Percentiles rank a stretch among this genome's conserved stretches.
Evolutionary conservation across 92 coral and sea anemone species (phyloP).

Genomic region (Paramuricea clavata): DNA sequence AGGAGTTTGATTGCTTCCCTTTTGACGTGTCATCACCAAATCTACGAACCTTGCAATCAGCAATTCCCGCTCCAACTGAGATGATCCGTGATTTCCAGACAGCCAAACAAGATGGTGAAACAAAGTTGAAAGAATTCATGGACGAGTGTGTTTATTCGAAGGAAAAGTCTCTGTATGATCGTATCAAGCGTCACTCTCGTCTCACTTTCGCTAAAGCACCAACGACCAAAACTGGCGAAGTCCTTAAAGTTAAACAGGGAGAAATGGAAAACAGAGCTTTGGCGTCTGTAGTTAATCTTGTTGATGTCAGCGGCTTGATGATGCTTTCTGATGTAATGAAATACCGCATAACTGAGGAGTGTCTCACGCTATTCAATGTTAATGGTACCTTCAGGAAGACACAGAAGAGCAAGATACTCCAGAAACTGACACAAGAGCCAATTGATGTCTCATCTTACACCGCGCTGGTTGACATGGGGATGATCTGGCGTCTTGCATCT

Average conservation of each 20-base stretch:
- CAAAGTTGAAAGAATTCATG: conserved; percentile 15
- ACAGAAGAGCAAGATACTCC: no score
- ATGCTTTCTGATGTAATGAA: conserved; percentile 18
- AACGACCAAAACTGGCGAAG: conserved; percentile 1
- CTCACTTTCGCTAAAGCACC: no score
- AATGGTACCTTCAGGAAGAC: conserved; percentile 28
- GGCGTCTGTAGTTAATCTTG: conserved; percentile 12
- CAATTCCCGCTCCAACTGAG: background rate
- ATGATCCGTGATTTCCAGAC: conserved; percentile 23
- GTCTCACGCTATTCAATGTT: no score
- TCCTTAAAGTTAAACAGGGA: background rate
- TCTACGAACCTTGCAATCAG: no score
- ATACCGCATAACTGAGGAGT: conserved; percentile 22
- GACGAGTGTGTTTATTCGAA: conserved; percentile 23
- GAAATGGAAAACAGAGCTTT: conserved; percentile 31
- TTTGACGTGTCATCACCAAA: conserved; percentile 18
- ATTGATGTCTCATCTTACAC: conserved; percentile 8
- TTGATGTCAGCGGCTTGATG: conserved; percentile 27
- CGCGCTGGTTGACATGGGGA: conserved; percentile 34
- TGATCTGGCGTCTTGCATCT: conserved; percentile 42
- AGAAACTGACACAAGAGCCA: background rate
- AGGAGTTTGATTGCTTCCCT: conserved; percentile 34
- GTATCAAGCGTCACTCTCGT: conserved; percentile 18
- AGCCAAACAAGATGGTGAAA: conserved; percentile 21
- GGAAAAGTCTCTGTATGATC: conserved; percentile 5